Evolutionary conservation across 2,888 invertebrate species (phyloP).

Genomic region (Pristionchus fissidentatus): DNA sequence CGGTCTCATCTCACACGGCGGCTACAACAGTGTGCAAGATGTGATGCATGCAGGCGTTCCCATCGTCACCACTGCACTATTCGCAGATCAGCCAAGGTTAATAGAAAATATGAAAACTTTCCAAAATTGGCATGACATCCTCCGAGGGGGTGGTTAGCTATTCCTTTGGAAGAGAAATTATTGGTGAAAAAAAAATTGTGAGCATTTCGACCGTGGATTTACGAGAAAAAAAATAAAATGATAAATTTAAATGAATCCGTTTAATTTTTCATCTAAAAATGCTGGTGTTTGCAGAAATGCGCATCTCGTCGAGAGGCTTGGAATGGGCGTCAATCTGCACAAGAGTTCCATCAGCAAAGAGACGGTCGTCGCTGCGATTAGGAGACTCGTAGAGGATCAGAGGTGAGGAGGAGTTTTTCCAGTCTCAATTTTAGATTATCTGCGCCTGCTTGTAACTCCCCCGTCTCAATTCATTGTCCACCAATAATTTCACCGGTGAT

Average conservation of each 20-base stretch:
- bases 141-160: too few relatives aligned
- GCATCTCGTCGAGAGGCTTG: background rate
- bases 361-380: background rate
- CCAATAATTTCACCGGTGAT: too few relatives aligned
- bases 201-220: too few relatives aligned
- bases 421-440: too few relatives aligned
- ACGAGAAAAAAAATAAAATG: too few relatives aligned
- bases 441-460: too few relatives aligned
- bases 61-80: conserved; percentile 59
- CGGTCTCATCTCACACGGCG: conserved; percentile 84
- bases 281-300: background rate
- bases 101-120: background rate
- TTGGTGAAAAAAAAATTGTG: too few relatives aligned
- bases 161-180: too few relatives aligned
- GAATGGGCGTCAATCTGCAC: conserved; percentile 45
- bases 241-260: too few relatives aligned
- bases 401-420: too few relatives aligned
- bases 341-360: conserved; percentile 6
- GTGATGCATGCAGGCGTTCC: conserved; percentile 60
- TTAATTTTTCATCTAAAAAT: too few relatives aligned
- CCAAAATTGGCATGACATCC: background rate
- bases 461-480: too few relatives aligned
- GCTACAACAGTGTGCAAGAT: conserved; percentile 81
- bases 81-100: conserved; percentile 58
- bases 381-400: conserved; percentile 25